Conservation (phyloP, 2,113 vertebrate genomes). For the Hemichromis elongatus region DNA sequence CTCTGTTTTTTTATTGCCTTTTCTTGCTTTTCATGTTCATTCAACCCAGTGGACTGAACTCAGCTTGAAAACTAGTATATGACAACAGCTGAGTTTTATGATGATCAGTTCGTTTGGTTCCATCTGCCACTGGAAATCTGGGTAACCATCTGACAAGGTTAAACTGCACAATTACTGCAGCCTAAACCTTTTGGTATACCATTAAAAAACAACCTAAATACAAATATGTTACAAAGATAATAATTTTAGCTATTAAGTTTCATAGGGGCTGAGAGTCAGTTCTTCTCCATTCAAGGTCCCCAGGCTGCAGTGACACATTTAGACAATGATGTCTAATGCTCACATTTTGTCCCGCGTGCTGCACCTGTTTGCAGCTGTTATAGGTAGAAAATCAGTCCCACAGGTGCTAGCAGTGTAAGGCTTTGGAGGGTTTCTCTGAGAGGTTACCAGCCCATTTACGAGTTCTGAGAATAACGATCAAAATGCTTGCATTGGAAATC, state of each 20-base stretch:
- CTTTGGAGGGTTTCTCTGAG: neutral
- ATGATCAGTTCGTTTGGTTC: neutral
- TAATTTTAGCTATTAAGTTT: neutral
- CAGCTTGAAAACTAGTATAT: neutral
- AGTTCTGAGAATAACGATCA: neutral
- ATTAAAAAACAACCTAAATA: slow-evolving; percentile 1
- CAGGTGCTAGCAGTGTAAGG: neutral
- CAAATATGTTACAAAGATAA: slow-evolving; percentile 29
- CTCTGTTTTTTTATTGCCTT: slow-evolving; percentile 20
- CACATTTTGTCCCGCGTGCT: neutral
- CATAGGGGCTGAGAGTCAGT: neutral
- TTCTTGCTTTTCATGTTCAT: neutral
- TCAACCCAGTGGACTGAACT: neutral
- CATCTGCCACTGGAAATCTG: neutral
- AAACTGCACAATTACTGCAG: neutral
- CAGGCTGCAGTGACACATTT: neutral
- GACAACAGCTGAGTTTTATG: neutral
- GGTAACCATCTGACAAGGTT: neutral
- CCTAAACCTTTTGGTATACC: neutral
- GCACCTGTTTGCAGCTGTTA: neutral
- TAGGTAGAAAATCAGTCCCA: neutral
- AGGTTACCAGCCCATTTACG: neutral
- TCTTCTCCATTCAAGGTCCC: neutral
- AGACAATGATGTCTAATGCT: neutral
- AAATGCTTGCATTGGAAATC: slow-evolving; percentile 21